Conservation (phyloP, 2,797 vertebrate species). For the Prunella strophiata region DNA sequence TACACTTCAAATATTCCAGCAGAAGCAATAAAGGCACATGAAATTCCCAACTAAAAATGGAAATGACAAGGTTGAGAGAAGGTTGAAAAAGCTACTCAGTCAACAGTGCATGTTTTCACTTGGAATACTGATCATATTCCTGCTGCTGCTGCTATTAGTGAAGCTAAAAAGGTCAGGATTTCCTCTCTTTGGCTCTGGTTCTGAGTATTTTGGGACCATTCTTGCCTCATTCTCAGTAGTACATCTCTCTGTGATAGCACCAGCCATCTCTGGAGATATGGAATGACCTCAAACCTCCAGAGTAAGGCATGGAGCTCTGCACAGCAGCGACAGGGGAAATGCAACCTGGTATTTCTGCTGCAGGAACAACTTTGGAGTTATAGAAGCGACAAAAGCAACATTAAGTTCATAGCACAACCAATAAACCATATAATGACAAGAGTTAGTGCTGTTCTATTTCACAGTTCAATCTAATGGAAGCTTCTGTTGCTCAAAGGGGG, state of each 20-base stretch:
- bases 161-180: not conserved
- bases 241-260: not conserved
- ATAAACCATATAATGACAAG: not conserved
- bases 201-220: not conserved
- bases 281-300: not conserved
- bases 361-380: not conserved
- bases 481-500: not conserved
- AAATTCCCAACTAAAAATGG: not conserved
- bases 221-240: not conserved
- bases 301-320: not conserved
- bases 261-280: rapidly evolving
- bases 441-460: not conserved
- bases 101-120: not conserved
- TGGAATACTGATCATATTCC: not conserved
- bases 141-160: not conserved
- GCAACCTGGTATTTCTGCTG: not conserved
- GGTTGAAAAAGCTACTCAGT: not conserved
- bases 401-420: not conserved
- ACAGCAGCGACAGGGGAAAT: not conserved
- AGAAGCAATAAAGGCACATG: not conserved
- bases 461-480: constrained; percentile 7
- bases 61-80: not conserved
- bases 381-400: not conserved
- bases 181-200: not conserved
- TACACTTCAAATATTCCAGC: not conserved